These are phyloP conservation scores for Plebejus anna DNA, from an alignment of 2,888 invertebrate species.

Conservation along the genomic window DNA sequence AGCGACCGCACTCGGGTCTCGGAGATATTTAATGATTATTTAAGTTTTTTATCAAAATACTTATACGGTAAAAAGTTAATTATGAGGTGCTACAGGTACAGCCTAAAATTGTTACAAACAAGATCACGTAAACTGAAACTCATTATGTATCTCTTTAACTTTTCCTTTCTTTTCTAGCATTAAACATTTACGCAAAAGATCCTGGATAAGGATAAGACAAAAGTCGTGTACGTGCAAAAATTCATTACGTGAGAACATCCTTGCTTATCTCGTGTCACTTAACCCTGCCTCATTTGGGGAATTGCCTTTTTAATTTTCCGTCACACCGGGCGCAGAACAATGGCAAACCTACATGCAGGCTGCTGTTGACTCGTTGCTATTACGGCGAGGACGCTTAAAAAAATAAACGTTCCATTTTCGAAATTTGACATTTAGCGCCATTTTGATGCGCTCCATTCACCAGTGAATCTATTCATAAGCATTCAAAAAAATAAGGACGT, in stretches of 20 bases:
- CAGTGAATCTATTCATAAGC: not conserved
- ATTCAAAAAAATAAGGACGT: not conserved
- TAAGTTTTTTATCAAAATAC: no score
- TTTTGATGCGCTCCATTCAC: not conserved
- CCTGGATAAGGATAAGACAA: slow-evolving; percentile 9
- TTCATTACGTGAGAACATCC: slow-evolving; percentile 35
- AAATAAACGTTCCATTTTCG: slow-evolving; percentile 9
- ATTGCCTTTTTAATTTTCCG: slow-evolving; percentile 73
- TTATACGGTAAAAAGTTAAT: no score
- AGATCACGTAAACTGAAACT: not conserved
- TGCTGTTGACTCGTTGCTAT: slow-evolving; percentile 6
- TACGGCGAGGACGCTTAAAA: not conserved
- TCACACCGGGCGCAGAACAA: slow-evolving; percentile 49
- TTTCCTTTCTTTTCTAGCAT: not conserved
- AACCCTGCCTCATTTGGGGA: slow-evolving; percentile 64
- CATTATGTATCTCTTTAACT: not conserved
- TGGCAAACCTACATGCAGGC: slow-evolving; percentile 40
- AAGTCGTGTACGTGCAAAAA: slow-evolving; percentile 27
- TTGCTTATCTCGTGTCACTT: slow-evolving; percentile 42
- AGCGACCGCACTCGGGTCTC: not conserved
- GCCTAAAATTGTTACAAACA: no score
- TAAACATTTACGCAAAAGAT: not conserved
- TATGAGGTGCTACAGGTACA: no score
- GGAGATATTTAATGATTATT: no score
- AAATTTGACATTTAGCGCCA: slow-evolving; percentile 11